Conservation (phyloP, 2,797 vertebrate species). For the Steatocranus sp. region DNA sequence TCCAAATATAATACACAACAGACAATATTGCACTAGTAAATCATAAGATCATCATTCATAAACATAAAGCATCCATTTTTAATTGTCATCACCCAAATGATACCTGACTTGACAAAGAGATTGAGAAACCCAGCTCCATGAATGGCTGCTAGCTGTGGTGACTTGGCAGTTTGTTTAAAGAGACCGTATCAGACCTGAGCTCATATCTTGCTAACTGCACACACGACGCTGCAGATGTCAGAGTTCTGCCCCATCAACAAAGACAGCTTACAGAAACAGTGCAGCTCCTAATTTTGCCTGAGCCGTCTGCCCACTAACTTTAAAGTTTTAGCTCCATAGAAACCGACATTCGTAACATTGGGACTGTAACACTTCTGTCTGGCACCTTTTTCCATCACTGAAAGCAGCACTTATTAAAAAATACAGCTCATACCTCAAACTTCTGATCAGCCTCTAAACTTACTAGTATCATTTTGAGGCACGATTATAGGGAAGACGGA, state of each 20-base stretch:
- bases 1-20: background rate
- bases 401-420: background rate
- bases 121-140: accelerated
- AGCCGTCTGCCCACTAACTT: background rate
- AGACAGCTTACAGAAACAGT: background rate
- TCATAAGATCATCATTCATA: background rate
- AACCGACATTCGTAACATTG: background rate
- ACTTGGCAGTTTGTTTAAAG: background rate
- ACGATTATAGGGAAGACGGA: background rate
- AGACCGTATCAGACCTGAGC: background rate
- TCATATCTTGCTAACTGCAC: background rate
- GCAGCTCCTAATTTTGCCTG: background rate
- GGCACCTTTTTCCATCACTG: background rate
- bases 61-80: background rate
- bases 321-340: background rate
- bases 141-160: background rate
- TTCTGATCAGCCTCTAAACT: background rate
- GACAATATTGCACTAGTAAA: background rate
- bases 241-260: background rate
- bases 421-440: background rate
- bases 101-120: accelerated
- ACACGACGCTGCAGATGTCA: background rate
- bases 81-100: background rate
- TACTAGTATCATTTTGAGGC: accelerated
- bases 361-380: background rate